Conservation (phyloP, 2,888 invertebrate species). For the Automeris io region DNA sequence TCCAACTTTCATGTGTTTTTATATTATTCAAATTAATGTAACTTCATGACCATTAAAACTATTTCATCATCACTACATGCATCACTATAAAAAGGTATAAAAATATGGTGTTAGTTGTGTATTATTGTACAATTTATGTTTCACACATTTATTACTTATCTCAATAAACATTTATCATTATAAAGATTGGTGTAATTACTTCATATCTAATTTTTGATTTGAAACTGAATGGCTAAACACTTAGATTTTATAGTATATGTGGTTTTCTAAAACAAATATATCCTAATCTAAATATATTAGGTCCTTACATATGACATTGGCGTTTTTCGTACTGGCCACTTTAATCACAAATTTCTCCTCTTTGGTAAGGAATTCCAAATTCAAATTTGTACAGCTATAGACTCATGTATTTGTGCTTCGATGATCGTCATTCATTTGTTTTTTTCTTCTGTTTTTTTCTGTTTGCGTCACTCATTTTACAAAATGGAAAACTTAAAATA, state of each 20-base stretch:
- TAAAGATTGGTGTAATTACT: constrained; percentile 14
- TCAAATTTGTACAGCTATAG: too few relatives aligned
- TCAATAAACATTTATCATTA: constrained; percentile 28
- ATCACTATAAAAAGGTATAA: neutral
- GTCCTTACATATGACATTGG: too few relatives aligned
- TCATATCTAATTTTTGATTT: neutral
- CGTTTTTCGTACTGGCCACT: too few relatives aligned
- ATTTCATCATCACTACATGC: neutral
- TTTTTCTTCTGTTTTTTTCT: too few relatives aligned
- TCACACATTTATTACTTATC: constrained; percentile 14
- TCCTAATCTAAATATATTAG: too few relatives aligned
- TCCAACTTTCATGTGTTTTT: neutral
- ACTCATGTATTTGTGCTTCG: too few relatives aligned
- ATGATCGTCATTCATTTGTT: too few relatives aligned
- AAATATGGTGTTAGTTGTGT: neutral
- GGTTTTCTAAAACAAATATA: too few relatives aligned
- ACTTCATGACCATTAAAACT: neutral
- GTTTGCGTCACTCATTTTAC: too few relatives aligned
- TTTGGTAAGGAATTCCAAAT: too few relatives aligned
- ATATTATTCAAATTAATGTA: neutral
- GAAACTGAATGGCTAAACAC: neutral
- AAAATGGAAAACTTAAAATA: too few relatives aligned
- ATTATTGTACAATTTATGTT: constrained; percentile 7
- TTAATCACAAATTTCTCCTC: too few relatives aligned
- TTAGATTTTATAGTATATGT: neutral